A percentile compares a stretch with the other conserved stretches of the same genome.
phyloP scores from a whole-genome alignment of 1,140 invertebrate species.

The Drosophila lini region DNA sequence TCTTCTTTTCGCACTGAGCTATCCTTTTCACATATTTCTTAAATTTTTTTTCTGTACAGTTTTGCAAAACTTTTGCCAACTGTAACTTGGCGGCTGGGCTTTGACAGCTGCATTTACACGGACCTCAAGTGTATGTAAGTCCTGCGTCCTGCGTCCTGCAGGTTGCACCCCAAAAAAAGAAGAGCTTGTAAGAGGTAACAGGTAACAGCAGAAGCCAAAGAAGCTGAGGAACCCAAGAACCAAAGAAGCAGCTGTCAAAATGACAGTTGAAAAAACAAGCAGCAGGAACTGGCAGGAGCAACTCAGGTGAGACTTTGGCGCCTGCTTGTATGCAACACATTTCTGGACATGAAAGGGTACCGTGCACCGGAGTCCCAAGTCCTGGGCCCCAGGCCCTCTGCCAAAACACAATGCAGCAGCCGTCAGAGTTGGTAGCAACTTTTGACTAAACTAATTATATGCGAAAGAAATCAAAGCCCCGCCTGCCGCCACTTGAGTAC shows the following conservation, averaged over 20 bases:
- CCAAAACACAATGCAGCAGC: conserved; percentile 20
- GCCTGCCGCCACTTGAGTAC: conserved; percentile 40
- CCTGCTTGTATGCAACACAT: conserved; percentile 51
- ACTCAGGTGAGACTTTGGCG: conserved; percentile 58
- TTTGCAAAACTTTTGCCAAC: conserved; percentile 24
- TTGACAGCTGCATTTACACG: conserved; percentile 68
- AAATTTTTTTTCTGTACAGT: conserved; percentile 12
- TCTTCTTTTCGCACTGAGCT: background rate
- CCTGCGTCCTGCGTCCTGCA: conserved; percentile 14
- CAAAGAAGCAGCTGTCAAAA: conserved; percentile 71
- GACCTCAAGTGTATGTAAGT: conserved; percentile 5
- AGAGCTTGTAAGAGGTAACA: conserved; percentile 22
- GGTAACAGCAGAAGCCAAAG: conserved; percentile 21
- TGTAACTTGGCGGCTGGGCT: conserved; percentile 59
- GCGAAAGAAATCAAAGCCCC: conserved; percentile 63
- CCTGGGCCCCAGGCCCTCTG: background rate
- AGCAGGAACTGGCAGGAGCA: conserved; percentile 21
- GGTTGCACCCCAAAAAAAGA: conserved; percentile 28
- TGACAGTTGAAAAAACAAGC: conserved; percentile 75
- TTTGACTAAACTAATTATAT: conserved; percentile 76
- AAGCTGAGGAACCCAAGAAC: background rate
- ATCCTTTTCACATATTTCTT: conserved; percentile 11
- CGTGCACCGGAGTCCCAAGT: background rate
- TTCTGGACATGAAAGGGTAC: conserved; percentile 40
- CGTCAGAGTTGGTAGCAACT: conserved; percentile 45